These are phyloP conservation scores for Embiotoca jacksoni DNA, from an alignment of 2,113 vertebrate species.

Conservation along the genomic window DNA sequence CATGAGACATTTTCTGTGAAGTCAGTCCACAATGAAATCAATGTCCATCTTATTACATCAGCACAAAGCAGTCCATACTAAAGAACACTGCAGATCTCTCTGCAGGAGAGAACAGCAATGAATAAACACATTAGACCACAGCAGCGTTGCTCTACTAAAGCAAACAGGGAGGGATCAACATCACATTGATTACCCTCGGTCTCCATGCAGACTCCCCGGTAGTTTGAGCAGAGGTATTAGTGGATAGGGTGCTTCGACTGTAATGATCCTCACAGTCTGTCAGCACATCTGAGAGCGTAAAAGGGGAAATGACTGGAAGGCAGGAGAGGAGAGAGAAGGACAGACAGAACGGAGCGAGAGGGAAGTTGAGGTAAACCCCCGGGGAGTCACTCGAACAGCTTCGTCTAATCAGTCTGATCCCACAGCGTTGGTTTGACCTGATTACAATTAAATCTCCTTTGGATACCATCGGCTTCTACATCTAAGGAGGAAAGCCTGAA, in stretches of 20 bases:
- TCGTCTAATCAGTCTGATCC: slow-evolving; percentile 73
- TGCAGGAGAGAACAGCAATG: slow-evolving; percentile 4
- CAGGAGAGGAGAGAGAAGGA: slow-evolving; percentile 19
- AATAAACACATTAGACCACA: slow-evolving; percentile 23
- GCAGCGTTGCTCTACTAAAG: slow-evolving; percentile 20
- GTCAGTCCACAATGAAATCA: too few relatives aligned
- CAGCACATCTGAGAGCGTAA: slow-evolving; percentile 37
- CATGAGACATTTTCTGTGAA: too few relatives aligned
- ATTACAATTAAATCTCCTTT: slow-evolving; percentile 66
- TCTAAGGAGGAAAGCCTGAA: slow-evolving; percentile 32
- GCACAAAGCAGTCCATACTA: neutral
- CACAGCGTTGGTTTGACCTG: slow-evolving; percentile 69
- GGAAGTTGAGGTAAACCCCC: slow-evolving; percentile 51
- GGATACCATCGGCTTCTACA: slow-evolving; percentile 37
- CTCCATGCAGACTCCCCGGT: slow-evolving; percentile 18
- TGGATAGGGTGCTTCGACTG: slow-evolving; percentile 19
- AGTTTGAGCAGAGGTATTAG: slow-evolving; percentile 32
- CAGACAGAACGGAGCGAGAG: slow-evolving; percentile 28
- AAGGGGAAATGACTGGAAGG: slow-evolving; percentile 37
- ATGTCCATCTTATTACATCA: neutral
- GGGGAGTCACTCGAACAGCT: slow-evolving; percentile 64
- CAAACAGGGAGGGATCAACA: slow-evolving; percentile 22
- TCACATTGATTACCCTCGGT: slow-evolving; percentile 29
- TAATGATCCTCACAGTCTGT: slow-evolving; percentile 40
- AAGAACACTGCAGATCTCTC: slow-evolving; percentile 1